Percentiles rank a stretch among this genome's conserved stretches.
Evolutionary conservation across 2,797 vertebrate genomes (phyloP).

Genomic region (Acanthurus tractus): DNA sequence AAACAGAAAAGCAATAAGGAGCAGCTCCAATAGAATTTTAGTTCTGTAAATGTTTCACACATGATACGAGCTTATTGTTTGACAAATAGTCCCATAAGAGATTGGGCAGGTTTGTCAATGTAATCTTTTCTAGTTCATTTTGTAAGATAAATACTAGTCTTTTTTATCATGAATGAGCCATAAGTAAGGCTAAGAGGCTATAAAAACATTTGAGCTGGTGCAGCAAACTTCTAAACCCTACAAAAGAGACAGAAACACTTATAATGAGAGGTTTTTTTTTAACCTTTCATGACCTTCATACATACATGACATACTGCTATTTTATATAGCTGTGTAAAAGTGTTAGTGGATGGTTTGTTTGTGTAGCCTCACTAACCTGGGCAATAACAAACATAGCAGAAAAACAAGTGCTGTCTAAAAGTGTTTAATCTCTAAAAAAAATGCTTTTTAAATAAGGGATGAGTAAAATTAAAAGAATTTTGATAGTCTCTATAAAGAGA

Average conservation of each 20-base stretch:
- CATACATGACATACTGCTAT: not conserved
- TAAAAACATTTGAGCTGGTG: not conserved
- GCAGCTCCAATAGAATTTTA: not conserved
- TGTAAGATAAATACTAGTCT: not conserved
- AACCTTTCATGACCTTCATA: not conserved
- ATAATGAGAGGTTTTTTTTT: not conserved
- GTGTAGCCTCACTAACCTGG: not conserved
- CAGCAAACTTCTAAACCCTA: not conserved
- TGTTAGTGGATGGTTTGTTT: not conserved
- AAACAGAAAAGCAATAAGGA: not conserved
- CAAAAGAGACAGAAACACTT: slow-evolving; percentile 5
- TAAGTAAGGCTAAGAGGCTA: not conserved
- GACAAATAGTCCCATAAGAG: not conserved
- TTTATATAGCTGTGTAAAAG: not conserved
- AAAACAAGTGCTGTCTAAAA: not conserved
- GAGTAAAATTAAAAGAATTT: not conserved
- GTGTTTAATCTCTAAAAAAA: not conserved
- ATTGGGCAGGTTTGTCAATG: not conserved
- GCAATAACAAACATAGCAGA: not conserved
- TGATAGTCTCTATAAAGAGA: not conserved
- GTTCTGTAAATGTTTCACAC: not conserved
- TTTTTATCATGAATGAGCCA: not conserved
- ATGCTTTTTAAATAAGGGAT: not conserved
- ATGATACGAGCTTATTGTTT: not conserved
- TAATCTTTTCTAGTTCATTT: not conserved